phyloP scores from a whole-genome alignment of 2,113 vertebrate species.

The Phoenicopterus ruber region DNA sequence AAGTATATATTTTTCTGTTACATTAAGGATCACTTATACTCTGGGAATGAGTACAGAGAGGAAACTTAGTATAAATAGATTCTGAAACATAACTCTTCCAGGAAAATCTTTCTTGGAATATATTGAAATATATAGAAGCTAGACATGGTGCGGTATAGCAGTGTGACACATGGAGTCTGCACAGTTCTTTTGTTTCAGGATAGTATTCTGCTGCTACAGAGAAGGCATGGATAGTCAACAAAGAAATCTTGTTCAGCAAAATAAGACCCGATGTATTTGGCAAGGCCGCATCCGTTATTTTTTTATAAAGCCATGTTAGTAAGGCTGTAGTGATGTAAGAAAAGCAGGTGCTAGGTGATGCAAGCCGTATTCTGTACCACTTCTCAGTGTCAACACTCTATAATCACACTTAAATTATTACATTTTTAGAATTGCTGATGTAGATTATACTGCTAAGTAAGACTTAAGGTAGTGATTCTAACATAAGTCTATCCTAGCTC shows the following conservation, averaged over 20 bases:
- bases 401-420: background rate
- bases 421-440: background rate
- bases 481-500: too few species aligned
- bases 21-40: background rate
- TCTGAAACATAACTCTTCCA: background rate
- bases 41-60: background rate
- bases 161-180: background rate
- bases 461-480: background rate
- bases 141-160: background rate
- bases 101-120: background rate
- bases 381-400: background rate
- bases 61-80: background rate
- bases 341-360: background rate
- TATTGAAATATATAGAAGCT: background rate
- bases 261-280: background rate
- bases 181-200: background rate
- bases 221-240: background rate
- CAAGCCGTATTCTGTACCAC: background rate
- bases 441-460: background rate
- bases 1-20: background rate
- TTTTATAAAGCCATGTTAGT: background rate
- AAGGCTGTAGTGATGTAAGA: background rate
- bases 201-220: background rate
- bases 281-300: background rate
- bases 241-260: background rate